Base-by-base conservation (phyloP, 2,113 vertebrate genomes). In the Cettia cetti region DNA sequence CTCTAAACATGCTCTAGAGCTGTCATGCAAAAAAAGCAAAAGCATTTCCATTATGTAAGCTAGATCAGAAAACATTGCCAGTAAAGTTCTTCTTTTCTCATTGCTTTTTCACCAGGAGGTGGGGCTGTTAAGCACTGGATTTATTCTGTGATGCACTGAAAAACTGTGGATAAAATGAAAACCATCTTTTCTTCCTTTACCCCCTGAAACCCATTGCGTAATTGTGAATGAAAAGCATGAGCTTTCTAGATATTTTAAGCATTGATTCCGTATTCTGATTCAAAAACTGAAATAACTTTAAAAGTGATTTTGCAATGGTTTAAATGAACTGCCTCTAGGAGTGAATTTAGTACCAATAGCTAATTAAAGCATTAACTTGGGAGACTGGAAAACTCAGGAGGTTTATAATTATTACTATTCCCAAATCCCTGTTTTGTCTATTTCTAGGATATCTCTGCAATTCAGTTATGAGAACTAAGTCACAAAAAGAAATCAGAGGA, bases 311-410 rank as follows among this genome's bases (percentile, higher is more conserved):
- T 86, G 59, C 42, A 80, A 16, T 13, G 11, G 49, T 92, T 94
- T 86, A 94, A 89, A 90, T 83, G 39, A 87, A 74, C 33, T 83
- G 52, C 89, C 33, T 94, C 45, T 69, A 52, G 71, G 63, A 93
- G 22, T 65, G 84, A 96, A 85, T 86, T 95, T 89, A 82, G 27
- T 86, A 70, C 83, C 54, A 94, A 68, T 26, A 92, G 61, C 91
- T 96, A 96, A 95, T 97, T 96, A 96, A 96, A 94, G 84, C 90
- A 77, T 93, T 97, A 96, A 91, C 82, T 86, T 82, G 75, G 49
- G 53, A 89, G 59, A 83, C 82, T 95, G 88, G 74, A 90, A 95
- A 87, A 21, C 94, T 96, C 93, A 47, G 44, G 92, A 86, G 79
- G 14, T 76, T 97, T 93, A 69, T 91, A 96, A 94, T 97, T 96